Base-by-base conservation (phyloP, 2,797 vertebrate genomes). In the Triplophysa yarkandensis region DNA sequence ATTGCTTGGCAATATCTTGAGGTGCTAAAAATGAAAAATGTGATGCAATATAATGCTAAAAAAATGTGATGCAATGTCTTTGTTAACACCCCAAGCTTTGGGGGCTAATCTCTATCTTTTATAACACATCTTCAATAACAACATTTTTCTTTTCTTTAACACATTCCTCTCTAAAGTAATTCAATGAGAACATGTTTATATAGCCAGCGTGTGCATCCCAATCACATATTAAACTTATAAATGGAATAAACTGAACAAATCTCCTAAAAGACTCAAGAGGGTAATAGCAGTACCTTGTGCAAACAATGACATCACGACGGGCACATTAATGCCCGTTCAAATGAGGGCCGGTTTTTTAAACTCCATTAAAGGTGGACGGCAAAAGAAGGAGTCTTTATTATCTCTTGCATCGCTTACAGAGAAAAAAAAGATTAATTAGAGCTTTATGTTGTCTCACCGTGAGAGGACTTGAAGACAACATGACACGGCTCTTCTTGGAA, bases 351-450 rank as follows among this genome's bases (percentile, higher is more conserved):
- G 39, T 52, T 60, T 77, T 57, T 32, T 21, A 70, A 44, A 36
- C 23, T 48, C 34, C 32, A 63, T 57, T 62, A 68, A 62, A 55
- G 30, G 39, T 55, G 34, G 41, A 78, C 69, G 57, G 21, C 41
- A 57, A 77, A 72, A 67, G 63, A 30, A 27, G 41, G 50, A 43
- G 52, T 28, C 63, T 68, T 78, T 57, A 57, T 77, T 70, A 78
- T 71, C 65, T 67, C 39, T 19, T 25, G 39, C 74, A 78, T 71
- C 69, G 66, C 30, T 71, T 77, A 68, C 39, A 72, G 44, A 61
- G 50, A 64, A 81, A 61, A 77, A 52, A 76, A 57, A 70, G 64
- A 77, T 65, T 52, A 64, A 79, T 79, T 81, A 62, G 28, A 13
- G 32, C 36, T 43, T n/a, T 48, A 44, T 66, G 43, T 74, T 77